Evolutionary conservation across 2,113 vertebrate genomes (phyloP).

Genomic region (Cryptomyrus ogoouensis): DNA sequence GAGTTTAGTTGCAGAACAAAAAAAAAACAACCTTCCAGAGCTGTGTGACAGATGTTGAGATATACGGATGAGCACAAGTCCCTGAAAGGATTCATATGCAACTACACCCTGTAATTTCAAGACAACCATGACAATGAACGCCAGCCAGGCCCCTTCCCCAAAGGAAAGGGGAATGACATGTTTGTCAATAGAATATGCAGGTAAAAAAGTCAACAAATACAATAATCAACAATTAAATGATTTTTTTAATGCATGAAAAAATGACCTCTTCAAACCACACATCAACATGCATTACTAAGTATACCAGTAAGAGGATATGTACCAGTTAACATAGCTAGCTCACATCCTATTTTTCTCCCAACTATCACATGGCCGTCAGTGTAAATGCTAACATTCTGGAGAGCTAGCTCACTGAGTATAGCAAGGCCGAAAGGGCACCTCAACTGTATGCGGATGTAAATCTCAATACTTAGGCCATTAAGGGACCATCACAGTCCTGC

Average conservation of each 20-base stretch:
- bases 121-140: not conserved
- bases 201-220: not conserved
- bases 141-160: not conserved
- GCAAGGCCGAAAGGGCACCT: not conserved
- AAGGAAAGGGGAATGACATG: not conserved
- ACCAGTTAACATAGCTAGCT: not conserved
- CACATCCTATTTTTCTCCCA: not conserved
- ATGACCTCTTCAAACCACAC: not conserved
- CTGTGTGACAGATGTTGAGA: not conserved
- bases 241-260: not conserved
- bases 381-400: not conserved
- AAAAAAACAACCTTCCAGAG: not conserved
- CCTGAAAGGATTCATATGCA: not conserved
- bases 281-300: not conserved
- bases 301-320: not conserved
- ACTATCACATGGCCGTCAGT: not conserved
- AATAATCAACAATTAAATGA: not conserved
- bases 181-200: not conserved
- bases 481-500: not conserved
- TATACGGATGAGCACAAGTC: not conserved
- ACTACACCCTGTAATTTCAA: not conserved
- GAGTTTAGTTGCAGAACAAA: not conserved
- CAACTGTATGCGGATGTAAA: not conserved
- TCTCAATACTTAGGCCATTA: not conserved
- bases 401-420: not conserved